Percentiles rank a stretch among this genome's conserved stretches.
Evolutionary conservation across 2,888 invertebrate species (phyloP).

Genomic region (Erebia epiphron): DNA sequence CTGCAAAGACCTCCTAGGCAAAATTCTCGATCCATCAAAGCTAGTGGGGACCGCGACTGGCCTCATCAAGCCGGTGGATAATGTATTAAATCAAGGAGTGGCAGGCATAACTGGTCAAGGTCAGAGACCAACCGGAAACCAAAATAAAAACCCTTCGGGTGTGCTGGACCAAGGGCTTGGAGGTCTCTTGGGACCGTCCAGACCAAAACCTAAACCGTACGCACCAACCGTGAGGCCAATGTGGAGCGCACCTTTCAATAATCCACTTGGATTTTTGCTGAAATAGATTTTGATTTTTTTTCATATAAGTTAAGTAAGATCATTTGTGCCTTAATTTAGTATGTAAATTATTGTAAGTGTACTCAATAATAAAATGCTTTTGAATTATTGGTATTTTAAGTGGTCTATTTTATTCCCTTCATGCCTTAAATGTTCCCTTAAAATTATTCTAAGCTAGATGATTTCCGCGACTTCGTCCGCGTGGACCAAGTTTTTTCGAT

Average conservation of each 20-base stretch:
- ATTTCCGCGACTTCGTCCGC: no score
- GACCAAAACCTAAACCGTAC: constrained; percentile 3
- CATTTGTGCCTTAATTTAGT: background rate
- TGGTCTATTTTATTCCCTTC: background rate
- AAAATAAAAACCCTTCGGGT: constrained; percentile 4
- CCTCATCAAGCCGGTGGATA: constrained; percentile 15
- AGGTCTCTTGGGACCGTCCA: constrained; percentile 22
- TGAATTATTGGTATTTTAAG: background rate
- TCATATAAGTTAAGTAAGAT: background rate
- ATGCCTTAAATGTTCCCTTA: background rate
- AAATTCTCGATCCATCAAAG: constrained; percentile 57
- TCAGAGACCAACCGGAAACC: background rate
- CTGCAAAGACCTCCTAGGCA: constrained; percentile 74
- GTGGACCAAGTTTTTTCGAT: no score
- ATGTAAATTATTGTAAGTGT: background rate
- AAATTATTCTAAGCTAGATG: no score
- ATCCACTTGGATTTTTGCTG: constrained; percentile 33
- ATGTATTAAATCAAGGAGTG: constrained; percentile 6
- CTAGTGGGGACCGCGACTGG: constrained; percentile 31
- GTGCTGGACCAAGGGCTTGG: constrained; percentile 24
- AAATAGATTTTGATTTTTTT: constrained; percentile 4
- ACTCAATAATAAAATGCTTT: constrained; percentile 2
- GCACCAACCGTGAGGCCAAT: constrained; percentile 26
- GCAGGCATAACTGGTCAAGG: background rate
- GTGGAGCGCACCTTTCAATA: constrained; percentile 33